Evolutionary conservation across 2,888 invertebrate genomes (phyloP).

Genomic region (Quadriops clusia): DNA sequence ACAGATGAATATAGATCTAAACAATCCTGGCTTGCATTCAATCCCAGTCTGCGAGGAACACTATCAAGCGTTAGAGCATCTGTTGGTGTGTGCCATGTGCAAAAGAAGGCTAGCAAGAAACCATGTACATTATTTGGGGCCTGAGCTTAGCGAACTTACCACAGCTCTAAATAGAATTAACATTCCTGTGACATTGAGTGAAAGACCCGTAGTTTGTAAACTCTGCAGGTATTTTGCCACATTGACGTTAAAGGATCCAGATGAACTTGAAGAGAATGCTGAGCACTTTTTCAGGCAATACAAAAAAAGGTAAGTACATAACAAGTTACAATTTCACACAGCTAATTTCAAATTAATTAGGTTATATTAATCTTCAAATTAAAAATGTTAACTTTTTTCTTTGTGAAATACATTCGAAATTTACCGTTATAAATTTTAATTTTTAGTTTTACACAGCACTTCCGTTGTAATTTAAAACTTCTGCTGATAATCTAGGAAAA

Average conservation of each 20-base stretch:
- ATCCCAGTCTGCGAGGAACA: slow-evolving; percentile 60
- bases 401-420: no score
- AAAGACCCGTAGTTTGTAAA: slow-evolving; percentile 70
- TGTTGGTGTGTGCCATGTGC: slow-evolving; percentile 67
- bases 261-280: slow-evolving; percentile 37
- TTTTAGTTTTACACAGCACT: no score
- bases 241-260: slow-evolving; percentile 52
- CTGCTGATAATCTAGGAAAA: no score
- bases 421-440: no score
- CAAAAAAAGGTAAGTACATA: slow-evolving; percentile 44
- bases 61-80: slow-evolving; percentile 57
- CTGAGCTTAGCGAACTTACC: slow-evolving; percentile 42
- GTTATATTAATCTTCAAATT: no score
- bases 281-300: slow-evolving; percentile 47
- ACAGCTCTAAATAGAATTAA: slow-evolving; percentile 45
- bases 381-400: no score
- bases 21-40: slow-evolving; percentile 54
- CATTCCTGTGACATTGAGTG: slow-evolving; percentile 54
- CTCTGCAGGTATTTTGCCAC: slow-evolving; percentile 68
- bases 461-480: no score
- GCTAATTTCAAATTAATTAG: no score
- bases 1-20: slow-evolving; percentile 46
- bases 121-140: slow-evolving; percentile 60
- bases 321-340: not conserved
- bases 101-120: slow-evolving; percentile 63